Evolutionary conservation across 2,797 vertebrate genomes (phyloP), one percentile per base, ranked within the genome.

Genomic region (Gadopsis marmoratus): DNA sequence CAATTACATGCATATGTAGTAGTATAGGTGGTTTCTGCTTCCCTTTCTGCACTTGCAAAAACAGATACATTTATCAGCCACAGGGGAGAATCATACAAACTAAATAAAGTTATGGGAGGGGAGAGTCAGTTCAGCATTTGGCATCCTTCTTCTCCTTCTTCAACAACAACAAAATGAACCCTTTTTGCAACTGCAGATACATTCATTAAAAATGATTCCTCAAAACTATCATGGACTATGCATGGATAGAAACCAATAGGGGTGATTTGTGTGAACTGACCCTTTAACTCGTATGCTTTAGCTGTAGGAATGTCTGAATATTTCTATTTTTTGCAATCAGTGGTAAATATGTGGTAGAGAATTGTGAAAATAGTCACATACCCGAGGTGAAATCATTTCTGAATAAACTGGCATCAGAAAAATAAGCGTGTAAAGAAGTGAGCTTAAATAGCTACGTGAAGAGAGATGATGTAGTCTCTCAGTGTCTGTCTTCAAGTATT

Each of bases 1-100:
- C 53, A 68, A 61, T 71, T 76, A 68, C 64, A 82, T 76, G 66
- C 37, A 58, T 71, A 31, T 66, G 35, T 23, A 59, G 3, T 17
- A 7, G 47, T 61, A 60, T 16, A 41, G 16, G 59, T 67, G 61
- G 6, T 71, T 65, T 78, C 60, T 26, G 5, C 37, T 53, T 65
- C 7, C 23, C 31, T 50, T 53, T 55, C 10, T 82, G 67, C 76
- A 79, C 35, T 51, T 33, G 47, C 19, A 5, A 66, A 74, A 81
- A 75, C 55, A 75, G 43, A 26, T n/a, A 26, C 47, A 26, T 62
- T 41, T 59, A 65, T 68, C 33, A 74, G 66, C 71, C 21, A 4
- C 33, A 45, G 17, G 37, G 62, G 69, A 23, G 7, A 60, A 45
- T 17, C 8, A 4, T 47, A 41, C 6, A 61, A 54, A 56, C 39